These are phyloP conservation scores for Psittacula cyanocephala DNA, from an alignment of 2,113 vertebrate genomes.

Conservation along the genomic window DNA sequence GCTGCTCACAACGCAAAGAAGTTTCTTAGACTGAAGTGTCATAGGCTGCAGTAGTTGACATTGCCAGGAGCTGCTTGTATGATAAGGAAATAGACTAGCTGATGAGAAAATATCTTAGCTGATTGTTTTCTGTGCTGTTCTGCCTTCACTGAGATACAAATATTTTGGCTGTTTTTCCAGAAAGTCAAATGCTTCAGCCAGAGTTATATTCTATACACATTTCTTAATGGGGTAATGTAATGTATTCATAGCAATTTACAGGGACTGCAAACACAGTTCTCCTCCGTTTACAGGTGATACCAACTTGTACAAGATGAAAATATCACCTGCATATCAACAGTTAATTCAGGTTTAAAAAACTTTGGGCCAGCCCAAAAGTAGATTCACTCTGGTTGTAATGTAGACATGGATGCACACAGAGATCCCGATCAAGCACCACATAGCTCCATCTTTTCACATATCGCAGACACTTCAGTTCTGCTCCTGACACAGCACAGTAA, in stretches of 20 bases:
- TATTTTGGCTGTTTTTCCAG: background rate
- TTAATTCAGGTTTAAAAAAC: background rate
- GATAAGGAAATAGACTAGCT: background rate
- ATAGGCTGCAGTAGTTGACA: background rate
- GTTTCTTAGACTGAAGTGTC: background rate
- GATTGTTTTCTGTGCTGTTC: background rate
- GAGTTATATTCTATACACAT: background rate
- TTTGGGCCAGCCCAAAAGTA: fast-evolving
- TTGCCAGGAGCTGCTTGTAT: background rate
- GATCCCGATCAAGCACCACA: fast-evolving
- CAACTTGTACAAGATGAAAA: background rate
- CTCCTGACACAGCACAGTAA: background rate
- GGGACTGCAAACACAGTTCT: background rate
- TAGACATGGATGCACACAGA: background rate
- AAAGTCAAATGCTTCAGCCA: background rate
- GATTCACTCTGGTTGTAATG: background rate
- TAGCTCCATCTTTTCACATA: background rate
- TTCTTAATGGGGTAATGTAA: background rate
- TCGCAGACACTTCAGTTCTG: background rate
- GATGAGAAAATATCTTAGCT: background rate
- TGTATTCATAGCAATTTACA: background rate
- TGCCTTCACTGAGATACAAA: background rate
- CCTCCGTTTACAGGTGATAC: background rate
- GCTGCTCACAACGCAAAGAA: background rate
- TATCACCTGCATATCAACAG: background rate